Conservation (phyloP, 2,888 invertebrate genomes). For the Agrenia bidenticulata region DNA sequence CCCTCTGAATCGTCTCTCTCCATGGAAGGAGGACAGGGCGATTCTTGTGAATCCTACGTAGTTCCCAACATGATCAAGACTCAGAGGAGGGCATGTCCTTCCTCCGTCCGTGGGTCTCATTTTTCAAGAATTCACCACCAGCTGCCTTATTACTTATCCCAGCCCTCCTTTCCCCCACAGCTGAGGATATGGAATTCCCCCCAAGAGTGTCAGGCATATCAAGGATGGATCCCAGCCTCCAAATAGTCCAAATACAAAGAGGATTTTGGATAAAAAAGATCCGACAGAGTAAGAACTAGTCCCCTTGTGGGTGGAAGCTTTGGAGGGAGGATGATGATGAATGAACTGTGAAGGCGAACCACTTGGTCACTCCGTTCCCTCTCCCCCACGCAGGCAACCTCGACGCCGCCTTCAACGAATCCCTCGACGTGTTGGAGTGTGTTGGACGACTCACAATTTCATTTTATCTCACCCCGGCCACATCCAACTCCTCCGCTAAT, state of each 20-base stretch:
- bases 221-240: not conserved
- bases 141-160: not conserved
- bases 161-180: not conserved
- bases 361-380: constrained; percentile 7
- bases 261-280: constrained; percentile 14
- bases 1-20: not conserved
- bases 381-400: not conserved
- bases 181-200: not conserved
- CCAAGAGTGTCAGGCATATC: no score
- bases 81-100: not conserved
- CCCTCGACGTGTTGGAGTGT: no score
- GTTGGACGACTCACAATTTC: no score
- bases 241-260: not conserved
- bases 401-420: no score
- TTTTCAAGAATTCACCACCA: not conserved
- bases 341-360: constrained; percentile 7
- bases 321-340: constrained; percentile 3
- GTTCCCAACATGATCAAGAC: no score
- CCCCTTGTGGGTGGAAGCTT: constrained; percentile 19
- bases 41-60: not conserved
- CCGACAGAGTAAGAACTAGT: not conserved
- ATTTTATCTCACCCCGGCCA: no score
- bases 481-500: no score
- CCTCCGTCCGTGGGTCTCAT: not conserved
- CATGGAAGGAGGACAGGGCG: constrained; percentile 1